Percentiles rank a stretch among this genome's conserved stretches.
Evolutionary conservation across 2,797 vertebrate genomes (phyloP).

Genomic region (Tarsius wallacei): DNA sequence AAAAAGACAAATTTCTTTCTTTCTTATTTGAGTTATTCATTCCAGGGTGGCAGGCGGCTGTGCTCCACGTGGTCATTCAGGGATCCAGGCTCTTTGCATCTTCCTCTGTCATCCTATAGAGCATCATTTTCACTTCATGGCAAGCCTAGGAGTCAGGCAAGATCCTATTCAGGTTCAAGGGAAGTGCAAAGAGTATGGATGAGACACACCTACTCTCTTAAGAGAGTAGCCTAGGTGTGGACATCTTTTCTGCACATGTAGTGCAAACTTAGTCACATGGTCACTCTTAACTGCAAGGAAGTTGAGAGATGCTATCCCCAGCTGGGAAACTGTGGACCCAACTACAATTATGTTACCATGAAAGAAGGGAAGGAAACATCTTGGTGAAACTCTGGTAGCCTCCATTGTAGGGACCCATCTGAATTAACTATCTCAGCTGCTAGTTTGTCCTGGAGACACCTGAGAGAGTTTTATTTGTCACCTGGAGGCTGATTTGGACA

Average conservation of each 20-base stretch:
- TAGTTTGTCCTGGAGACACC: neutral
- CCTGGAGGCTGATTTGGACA: neutral
- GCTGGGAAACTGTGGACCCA: neutral
- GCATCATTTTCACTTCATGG: neutral
- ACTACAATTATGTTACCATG: neutral
- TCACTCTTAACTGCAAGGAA: neutral
- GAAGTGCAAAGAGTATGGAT: neutral
- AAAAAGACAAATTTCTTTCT: conserved; percentile 38
- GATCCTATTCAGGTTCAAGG: neutral
- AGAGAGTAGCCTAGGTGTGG: neutral
- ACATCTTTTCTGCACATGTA: neutral
- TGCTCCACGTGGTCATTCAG: neutral
- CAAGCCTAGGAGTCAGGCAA: conserved; percentile 20
- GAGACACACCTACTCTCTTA: neutral
- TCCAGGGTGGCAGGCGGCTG: neutral
- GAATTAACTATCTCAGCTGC: neutral
- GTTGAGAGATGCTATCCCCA: neutral
- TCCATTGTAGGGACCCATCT: neutral
- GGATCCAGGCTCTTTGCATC: neutral
- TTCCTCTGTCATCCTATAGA: neutral
- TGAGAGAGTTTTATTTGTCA: neutral
- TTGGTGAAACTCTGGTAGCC: neutral
- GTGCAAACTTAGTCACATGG: neutral
- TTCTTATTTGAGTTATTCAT: neutral
- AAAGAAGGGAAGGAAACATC: neutral